Evolutionary conservation across 2,797 vertebrate species (phyloP).

Genomic region (Chromis chromis): DNA sequence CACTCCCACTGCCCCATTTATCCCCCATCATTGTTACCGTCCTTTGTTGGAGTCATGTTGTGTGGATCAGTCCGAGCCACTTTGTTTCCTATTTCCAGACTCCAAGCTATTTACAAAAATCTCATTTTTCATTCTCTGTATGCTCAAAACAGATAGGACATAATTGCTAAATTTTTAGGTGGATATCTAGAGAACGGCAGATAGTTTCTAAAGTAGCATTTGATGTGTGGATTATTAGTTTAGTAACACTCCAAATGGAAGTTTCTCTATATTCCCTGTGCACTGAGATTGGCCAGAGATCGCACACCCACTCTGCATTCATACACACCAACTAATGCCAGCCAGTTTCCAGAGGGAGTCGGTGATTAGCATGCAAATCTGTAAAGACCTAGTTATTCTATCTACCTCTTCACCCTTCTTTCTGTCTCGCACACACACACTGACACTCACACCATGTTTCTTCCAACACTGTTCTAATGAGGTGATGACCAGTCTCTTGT

Average conservation of each 20-base stretch:
- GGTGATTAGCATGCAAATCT: slow-evolving; percentile 90
- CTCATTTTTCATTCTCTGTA: too few species aligned
- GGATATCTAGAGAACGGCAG: slow-evolving; percentile 22
- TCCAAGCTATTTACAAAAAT: too few species aligned
- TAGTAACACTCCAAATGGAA: slow-evolving; percentile 1
- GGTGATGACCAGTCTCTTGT: slow-evolving; percentile 98
- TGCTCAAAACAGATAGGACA: too few species aligned
- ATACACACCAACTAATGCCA: slow-evolving; percentile 36
- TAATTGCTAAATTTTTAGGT: neutral
- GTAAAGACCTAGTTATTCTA: slow-evolving; percentile 86
- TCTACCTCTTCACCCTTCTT: slow-evolving; percentile 82
- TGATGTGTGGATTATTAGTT: slow-evolving; percentile 32
- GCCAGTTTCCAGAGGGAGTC: slow-evolving; percentile 81
- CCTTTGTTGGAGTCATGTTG: too few species aligned
- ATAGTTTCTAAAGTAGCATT: slow-evolving; percentile 29
- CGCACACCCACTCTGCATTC: slow-evolving; percentile 21
- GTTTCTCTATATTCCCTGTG: slow-evolving; percentile 20
- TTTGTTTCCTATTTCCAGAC: too few species aligned
- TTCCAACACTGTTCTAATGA: slow-evolving; percentile 93
- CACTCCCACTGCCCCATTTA: too few species aligned
- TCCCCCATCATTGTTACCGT: too few species aligned
- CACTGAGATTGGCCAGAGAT: slow-evolving; percentile 10
- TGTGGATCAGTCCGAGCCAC: too few species aligned
- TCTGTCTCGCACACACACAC: slow-evolving; percentile 56
- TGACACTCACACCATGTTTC: slow-evolving; percentile 72